A percentile compares a stretch with the other conserved stretches of the same genome.
These are phyloP conservation scores for Prenolepis imparis DNA, from an alignment of 2,888 invertebrate genomes.

Conservation along the genomic window DNA sequence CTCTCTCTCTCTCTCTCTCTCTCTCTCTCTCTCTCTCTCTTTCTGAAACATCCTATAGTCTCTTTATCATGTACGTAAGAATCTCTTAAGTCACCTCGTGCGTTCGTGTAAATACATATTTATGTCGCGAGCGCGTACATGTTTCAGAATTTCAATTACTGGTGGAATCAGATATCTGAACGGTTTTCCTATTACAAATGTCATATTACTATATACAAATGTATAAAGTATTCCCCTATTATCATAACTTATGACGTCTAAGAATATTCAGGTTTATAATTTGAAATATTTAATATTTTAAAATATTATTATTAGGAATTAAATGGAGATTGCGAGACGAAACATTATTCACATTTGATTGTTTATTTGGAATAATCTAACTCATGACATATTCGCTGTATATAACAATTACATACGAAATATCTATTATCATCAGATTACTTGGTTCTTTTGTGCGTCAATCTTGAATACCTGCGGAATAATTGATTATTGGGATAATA, in stretches of 20 bases:
- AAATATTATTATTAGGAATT: conserved; percentile 21
- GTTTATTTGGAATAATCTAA: neutral
- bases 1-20: neutral
- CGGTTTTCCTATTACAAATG: neutral
- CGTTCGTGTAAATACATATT: neutral
- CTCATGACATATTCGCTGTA: neutral
- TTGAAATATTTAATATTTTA: neutral
- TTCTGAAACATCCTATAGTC: conserved; percentile 4
- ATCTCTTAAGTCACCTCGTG: neutral
- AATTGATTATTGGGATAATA: conserved; percentile 11
- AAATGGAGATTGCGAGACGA: neutral
- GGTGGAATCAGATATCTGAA: neutral
- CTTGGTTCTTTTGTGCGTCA: neutral
- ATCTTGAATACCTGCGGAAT: conserved; percentile 1
- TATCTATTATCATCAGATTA: conserved; percentile 13
- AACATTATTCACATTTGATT: neutral
- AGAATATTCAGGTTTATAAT: neutral
- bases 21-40: too few relatives aligned
- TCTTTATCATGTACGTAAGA: conserved; percentile 15
- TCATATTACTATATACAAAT: neutral
- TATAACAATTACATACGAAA: neutral
- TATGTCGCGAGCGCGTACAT: neutral
- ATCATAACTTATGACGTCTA: neutral
- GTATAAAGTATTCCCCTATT: neutral
- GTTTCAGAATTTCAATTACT: conserved; percentile 1